Evolutionary conservation across 2,113 vertebrate species (phyloP), one percentile per base, ranked within the genome.

Genomic region (Zosterops hypoxanthus): DNA sequence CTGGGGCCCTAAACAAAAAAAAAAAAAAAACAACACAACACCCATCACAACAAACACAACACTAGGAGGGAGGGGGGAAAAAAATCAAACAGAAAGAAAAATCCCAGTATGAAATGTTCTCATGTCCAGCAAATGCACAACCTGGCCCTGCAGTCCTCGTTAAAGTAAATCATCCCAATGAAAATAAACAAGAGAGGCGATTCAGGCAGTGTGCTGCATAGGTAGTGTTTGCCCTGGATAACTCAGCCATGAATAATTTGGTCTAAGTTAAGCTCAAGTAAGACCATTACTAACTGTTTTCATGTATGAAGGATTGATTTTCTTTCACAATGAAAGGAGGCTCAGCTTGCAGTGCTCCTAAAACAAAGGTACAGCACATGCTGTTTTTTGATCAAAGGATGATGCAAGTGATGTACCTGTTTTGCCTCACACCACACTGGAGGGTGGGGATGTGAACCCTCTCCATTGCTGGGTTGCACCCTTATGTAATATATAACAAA

Each of bases 241-340:
- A 80, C 59, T 86, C 59, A 79, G 31, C 55, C 75, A 86, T 78
- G 64, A 95, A 89, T 94, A 91, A 96, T 92, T 94, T 89, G 90
- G 44, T 41, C 5, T 17, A 80, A 64, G 41, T 85, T 92, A 94
- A 92, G 76, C 88, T 69, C 71, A 77, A 61, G 31, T 52, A 88
- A 94, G 41, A 80, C 82, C 71, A 64, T 71, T 94, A 85, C 90
- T 89, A 95, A 95, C 84, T 85, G 82, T 85, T 96, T 82, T 53
- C 92, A 56, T 55, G 65, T 93, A 87, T 55, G 65, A 81, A 71
- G 70, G 73, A 87, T 75, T 90, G 92, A 93, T 94, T 96, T 94
- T 93, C 94, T 59, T 68, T 90, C 69, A 70, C 20, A 71, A 25
- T 12, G 34, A 82, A 50, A 66, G 65, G 50, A 82, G 60, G 31